phyloP scores from a whole-genome alignment of 2,888 invertebrate genomes.

The Hydriomena furcata region DNA sequence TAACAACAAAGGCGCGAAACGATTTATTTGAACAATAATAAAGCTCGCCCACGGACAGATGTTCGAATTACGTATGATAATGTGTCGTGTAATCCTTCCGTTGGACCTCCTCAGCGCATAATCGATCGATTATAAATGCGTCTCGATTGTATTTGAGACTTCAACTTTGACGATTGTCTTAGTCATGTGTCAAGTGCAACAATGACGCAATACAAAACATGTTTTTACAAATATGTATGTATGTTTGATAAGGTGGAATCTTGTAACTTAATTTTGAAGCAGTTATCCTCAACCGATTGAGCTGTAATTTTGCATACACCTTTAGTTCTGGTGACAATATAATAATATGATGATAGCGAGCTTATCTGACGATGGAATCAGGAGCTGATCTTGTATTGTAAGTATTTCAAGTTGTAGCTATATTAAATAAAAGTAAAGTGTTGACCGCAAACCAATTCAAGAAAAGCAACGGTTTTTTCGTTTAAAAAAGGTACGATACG shows the following conservation, averaged over 20 bases:
- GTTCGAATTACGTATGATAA: constrained; percentile 80
- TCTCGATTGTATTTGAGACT: constrained; percentile 38
- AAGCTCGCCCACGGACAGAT: constrained; percentile 72
- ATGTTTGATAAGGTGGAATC: too few species aligned
- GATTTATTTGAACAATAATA: constrained; percentile 60
- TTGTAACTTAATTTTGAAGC: too few species aligned
- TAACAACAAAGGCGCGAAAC: constrained; percentile 28
- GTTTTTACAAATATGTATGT: too few species aligned
- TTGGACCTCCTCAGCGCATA: constrained; percentile 71
- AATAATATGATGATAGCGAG: too few species aligned
- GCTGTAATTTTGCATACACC: too few species aligned
- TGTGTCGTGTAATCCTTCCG: constrained; percentile 76
- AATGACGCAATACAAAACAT: too few species aligned
- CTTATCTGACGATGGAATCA: too few species aligned
- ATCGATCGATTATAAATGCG: constrained; percentile 71
- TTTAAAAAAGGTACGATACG: constrained; percentile 8
- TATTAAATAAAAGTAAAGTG: constrained; percentile 1
- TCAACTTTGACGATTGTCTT: constrained; percentile 47
- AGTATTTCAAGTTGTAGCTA: constrained; percentile 7
- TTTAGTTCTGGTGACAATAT: too few species aligned
- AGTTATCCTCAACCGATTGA: too few species aligned
- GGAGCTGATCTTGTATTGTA: too few species aligned
- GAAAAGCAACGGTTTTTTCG: constrained; percentile 1
- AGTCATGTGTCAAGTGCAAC: constrained; percentile 39
- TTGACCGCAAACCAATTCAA: neutral